Percentiles rank a stretch among this genome's conserved stretches.
These are phyloP conservation scores for Camponotus vicinus DNA, from an alignment of 1,140 invertebrate genomes.

Conservation along the genomic window DNA sequence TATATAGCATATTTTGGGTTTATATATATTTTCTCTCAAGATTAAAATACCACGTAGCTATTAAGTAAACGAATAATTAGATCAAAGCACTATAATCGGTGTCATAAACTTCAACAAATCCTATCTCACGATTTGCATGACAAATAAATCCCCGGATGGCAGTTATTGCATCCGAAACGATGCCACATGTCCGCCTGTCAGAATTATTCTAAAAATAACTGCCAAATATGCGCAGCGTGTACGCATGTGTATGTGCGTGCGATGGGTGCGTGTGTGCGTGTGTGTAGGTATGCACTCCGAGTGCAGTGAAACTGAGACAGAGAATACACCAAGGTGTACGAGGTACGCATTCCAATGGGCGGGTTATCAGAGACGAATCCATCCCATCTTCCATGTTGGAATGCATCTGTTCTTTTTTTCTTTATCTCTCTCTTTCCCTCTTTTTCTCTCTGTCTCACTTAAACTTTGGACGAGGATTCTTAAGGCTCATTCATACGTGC, in stretches of 20 bases:
- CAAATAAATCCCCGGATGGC: constrained; percentile 29
- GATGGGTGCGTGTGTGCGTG: background rate
- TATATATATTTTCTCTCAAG: background rate
- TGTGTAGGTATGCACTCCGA: constrained; percentile 62
- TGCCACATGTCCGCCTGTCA: constrained; percentile 43
- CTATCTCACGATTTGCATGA: constrained; percentile 20
- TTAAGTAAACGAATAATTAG: constrained; percentile 4
- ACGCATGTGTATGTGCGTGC: background rate
- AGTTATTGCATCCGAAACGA: constrained; percentile 42
- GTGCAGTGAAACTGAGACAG: constrained; percentile 72
- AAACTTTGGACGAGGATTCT: constrained; percentile 52
- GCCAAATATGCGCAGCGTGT: constrained; percentile 61
- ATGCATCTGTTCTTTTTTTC: constrained; percentile 72
- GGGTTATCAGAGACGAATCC: constrained; percentile 84
- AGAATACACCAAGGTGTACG: constrained; percentile 82
- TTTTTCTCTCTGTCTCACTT: constrained; percentile 59
- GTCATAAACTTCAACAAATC: background rate
- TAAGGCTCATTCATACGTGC: constrained; percentile 73
- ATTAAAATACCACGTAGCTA: background rate
- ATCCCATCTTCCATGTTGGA: constrained; percentile 81
- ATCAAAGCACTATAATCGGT: background rate
- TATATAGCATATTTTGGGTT: background rate
- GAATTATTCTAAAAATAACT: constrained; percentile 69
- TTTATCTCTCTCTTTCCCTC: constrained; percentile 26
- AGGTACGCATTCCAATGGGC: constrained; percentile 84